Conservation (phyloP, 37 sponge, comb jelly and placozoan genomes). For the Chondrosia reniformis region DNA sequence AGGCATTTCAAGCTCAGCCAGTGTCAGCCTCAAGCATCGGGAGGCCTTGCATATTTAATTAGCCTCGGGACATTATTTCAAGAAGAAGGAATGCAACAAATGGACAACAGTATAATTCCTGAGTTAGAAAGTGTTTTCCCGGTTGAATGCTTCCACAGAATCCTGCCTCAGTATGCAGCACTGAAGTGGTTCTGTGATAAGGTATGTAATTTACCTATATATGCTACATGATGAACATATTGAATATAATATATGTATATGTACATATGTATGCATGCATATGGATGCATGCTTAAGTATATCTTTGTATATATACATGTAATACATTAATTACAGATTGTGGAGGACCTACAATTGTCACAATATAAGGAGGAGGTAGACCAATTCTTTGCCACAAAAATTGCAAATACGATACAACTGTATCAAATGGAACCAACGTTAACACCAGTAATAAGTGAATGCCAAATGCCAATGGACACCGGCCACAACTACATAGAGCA, state of each 20-base stretch:
- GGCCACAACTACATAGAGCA: neutral
- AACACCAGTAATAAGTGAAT: no score
- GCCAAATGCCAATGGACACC: no score
- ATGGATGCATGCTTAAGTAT: neutral
- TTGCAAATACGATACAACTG: neutral
- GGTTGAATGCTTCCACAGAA: neutral
- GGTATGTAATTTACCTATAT: neutral
- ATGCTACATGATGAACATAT: neutral
- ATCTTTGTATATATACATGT: neutral
- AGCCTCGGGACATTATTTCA: neutral
- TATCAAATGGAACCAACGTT: neutral
- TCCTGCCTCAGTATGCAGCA: constrained; percentile 6
- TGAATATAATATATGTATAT: neutral
- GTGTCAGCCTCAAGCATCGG: neutral
- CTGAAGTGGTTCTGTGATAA: constrained; percentile 21
- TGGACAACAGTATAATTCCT: constrained; percentile 13
- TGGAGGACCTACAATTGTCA: neutral
- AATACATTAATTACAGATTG: neutral
- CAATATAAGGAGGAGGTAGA: neutral
- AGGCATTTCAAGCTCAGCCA: neutral
- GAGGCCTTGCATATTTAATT: neutral
- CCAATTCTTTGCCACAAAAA: neutral
- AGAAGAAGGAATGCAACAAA: constrained; percentile 6
- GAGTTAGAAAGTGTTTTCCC: neutral
- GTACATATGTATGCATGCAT: constrained; percentile 14